Evolutionary conservation across 2,888 invertebrate genomes (phyloP).

Genomic region (Eupithecia subumbrata): DNA sequence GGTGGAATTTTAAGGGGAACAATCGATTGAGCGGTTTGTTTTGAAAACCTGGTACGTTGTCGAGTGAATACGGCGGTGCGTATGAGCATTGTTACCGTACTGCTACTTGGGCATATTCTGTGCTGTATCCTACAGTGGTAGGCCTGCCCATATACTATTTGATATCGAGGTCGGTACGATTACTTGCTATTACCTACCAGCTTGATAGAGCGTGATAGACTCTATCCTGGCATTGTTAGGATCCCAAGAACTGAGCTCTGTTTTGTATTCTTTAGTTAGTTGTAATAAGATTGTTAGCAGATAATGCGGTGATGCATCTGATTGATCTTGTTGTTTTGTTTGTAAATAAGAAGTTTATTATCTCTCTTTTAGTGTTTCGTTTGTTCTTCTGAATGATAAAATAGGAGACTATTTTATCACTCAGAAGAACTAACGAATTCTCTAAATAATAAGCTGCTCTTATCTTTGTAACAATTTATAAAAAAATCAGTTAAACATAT

Average conservation of each 20-base stretch:
- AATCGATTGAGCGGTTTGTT: slow-evolving; percentile 75
- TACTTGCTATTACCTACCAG: slow-evolving; percentile 4
- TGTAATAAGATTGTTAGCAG: background rate
- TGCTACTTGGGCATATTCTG: slow-evolving; percentile 25
- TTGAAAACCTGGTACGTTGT: slow-evolving; percentile 73
- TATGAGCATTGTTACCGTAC: slow-evolving; percentile 51
- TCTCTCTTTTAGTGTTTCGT: background rate
- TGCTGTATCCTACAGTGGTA: slow-evolving; percentile 24
- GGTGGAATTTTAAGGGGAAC: slow-evolving; percentile 76
- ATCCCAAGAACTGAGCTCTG: slow-evolving; percentile 1
- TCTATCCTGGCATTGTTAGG: slow-evolving; percentile 27
- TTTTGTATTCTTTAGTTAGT: slow-evolving; percentile 4
- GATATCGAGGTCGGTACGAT: slow-evolving; percentile 12
- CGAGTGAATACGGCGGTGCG: slow-evolving; percentile 56
- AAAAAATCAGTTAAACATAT: background rate
- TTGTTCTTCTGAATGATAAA: background rate
- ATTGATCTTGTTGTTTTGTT: background rate
- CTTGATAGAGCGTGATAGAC: slow-evolving; percentile 17
- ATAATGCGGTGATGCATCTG: background rate
- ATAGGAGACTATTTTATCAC: no score
- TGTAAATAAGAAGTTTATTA: background rate
- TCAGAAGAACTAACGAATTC: no score
- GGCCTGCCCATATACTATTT: slow-evolving; percentile 6
- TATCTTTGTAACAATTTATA: background rate
- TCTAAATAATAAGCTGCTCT: background rate